Conservation (phyloP, 2,888 invertebrate genomes). For the Colostygia pectinataria region DNA sequence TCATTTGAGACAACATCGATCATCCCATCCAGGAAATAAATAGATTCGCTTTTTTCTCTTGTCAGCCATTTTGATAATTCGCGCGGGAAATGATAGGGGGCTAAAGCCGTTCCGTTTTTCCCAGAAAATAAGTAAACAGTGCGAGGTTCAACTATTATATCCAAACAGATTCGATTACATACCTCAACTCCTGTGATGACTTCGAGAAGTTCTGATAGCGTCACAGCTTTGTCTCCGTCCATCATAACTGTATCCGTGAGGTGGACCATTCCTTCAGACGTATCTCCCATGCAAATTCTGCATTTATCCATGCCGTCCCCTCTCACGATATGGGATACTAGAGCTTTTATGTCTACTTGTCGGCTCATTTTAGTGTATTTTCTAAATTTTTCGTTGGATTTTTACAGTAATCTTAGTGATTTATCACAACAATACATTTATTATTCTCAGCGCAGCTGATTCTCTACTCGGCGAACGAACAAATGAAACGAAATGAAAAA, state of each 20-base stretch:
- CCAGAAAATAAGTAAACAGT: slow-evolving; percentile 60
- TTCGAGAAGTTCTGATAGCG: slow-evolving; percentile 69
- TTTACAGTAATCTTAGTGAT: background rate
- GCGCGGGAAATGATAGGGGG: slow-evolving; percentile 44
- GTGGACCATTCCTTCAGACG: slow-evolving; percentile 71
- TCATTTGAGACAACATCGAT: too few relatives aligned
- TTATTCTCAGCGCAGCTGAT: too few relatives aligned
- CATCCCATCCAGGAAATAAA: too few relatives aligned
- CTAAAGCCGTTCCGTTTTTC: slow-evolving; percentile 74
- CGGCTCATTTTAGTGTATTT: slow-evolving; percentile 54
- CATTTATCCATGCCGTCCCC: slow-evolving; percentile 74
- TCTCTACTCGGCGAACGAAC: background rate
- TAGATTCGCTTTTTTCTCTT: too few relatives aligned
- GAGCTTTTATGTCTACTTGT: slow-evolving; percentile 70
- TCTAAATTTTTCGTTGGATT: background rate
- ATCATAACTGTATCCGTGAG: slow-evolving; percentile 74
- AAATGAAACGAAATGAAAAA: background rate
- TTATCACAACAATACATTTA: background rate
- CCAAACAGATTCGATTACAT: too few relatives aligned
- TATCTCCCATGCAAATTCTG: slow-evolving; percentile 76
- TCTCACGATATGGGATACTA: slow-evolving; percentile 73
- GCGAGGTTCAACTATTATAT: too few relatives aligned
- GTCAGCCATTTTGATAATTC: slow-evolving; percentile 57
- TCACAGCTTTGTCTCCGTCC: slow-evolving; percentile 69
- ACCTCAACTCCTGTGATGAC: slow-evolving; percentile 73